Base-by-base conservation (phyloP, 1,140 invertebrate genomes). In the Drosophila parabipectinata region DNA sequence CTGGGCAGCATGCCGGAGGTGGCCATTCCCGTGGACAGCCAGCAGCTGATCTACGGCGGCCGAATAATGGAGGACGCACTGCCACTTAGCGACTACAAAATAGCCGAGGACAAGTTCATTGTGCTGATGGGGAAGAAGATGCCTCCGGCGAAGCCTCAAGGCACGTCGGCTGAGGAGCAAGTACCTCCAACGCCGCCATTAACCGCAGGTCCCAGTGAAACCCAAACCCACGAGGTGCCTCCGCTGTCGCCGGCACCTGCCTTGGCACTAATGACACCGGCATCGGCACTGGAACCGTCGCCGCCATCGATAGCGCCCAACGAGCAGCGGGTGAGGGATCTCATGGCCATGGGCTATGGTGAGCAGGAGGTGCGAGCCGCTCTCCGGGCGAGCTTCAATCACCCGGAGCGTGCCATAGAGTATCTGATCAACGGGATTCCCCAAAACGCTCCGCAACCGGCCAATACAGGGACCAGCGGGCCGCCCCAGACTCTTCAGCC, bases 371-470 rank as follows among this genome's bases (percentile, higher is more conserved):
- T 91, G 28, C 81, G 90, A 8, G 67, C 66, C 5, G 89, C 90
- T 0, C 45, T 91, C 4, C 64, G 66, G 1, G 85, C 85, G 50
- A 91, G 90, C 39, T 91, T 77, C n/a, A 91, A 91, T 75, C 72
- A 91, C 66, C 90, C 85, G n/a, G 90, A 91, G 24, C 73, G 82
- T 10, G 90, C 89, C 14, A 90, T 91, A 6, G 90, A 91, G 51
- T 90, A 91, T 57, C 45, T 91, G 3, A 79, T 90, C 6, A 64
- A 14, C 9, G 90, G 88, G 1, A 74, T 87, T 18, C 87, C 87
- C 3, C 6, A 21, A 1, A n/a, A 69, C 4, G 10, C 41, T 15
- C 41, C 14, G 14, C n/a, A 18, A 9, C 41, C n/a, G 4, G 41
- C 14, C 14, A 14, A 18, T 8, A 4, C 41, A 18, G 5, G 4